Evolutionary conservation across 2,797 vertebrate species (phyloP).

Genomic region (Psittacula echo): DNA sequence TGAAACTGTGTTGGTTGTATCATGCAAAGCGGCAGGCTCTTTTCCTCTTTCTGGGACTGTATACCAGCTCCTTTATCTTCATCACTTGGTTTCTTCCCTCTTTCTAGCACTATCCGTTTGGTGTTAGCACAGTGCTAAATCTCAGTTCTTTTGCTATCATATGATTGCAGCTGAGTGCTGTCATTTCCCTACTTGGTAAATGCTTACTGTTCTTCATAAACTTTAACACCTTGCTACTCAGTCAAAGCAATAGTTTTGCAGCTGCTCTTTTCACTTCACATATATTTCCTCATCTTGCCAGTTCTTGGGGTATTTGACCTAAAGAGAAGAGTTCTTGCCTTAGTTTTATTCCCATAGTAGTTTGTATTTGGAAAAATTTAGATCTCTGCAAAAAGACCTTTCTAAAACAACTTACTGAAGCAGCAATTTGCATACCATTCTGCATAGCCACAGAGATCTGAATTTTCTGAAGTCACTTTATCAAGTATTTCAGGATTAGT

Average conservation of each 20-base stretch:
- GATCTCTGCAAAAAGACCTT: background rate
- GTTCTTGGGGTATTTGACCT: background rate
- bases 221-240: background rate
- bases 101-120: background rate
- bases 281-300: background rate
- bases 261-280: background rate
- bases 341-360: background rate
- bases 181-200: background rate
- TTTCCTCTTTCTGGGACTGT: background rate
- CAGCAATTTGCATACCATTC: background rate
- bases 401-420: background rate
- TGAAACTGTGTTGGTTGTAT: background rate
- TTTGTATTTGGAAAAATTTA: background rate
- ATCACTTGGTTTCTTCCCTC: background rate
- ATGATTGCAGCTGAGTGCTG: accelerated
- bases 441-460: background rate
- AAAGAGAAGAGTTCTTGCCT: background rate
- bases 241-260: background rate
- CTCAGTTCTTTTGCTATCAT: background rate
- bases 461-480: background rate
- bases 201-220: background rate
- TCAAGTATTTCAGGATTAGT: background rate
- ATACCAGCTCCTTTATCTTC: background rate
- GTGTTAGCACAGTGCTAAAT: background rate
- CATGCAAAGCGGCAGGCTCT: background rate